Conservation (phyloP, 2,797 vertebrate species). For the Podarcis siculus region DNA sequence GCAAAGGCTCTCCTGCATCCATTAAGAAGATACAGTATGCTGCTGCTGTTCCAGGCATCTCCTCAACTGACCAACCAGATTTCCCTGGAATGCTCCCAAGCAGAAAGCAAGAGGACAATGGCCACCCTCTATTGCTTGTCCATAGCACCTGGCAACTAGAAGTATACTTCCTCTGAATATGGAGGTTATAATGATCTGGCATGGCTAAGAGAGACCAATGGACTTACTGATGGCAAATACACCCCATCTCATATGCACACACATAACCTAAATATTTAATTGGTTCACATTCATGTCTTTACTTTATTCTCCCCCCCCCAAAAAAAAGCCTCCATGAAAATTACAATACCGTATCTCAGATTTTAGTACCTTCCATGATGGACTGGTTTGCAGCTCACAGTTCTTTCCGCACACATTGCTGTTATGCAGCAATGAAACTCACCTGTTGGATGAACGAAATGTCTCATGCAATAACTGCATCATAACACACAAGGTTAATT, state of each 20-base stretch:
- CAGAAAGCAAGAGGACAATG: not conserved
- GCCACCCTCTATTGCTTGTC: not conserved
- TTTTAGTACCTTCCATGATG: conserved; percentile 63
- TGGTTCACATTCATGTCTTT: conserved; percentile 54
- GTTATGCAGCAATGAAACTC: conserved; percentile 49
- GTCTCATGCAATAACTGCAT: conserved; percentile 29
- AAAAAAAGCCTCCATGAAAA: conserved; percentile 60
- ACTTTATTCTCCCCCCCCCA: conserved; percentile 58
- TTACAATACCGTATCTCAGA: conserved; percentile 61
- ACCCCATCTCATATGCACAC: conserved; percentile 9
- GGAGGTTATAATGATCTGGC: not conserved
- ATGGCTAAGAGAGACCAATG: not conserved
- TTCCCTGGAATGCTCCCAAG: not conserved
- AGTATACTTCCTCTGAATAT: not conserved
- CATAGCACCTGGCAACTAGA: not conserved
- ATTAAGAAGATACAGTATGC: not conserved
- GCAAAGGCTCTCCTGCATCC: no score
- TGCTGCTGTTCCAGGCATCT: not conserved
- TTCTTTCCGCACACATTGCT: conserved; percentile 55
- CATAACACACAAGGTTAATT: conserved; percentile 51
- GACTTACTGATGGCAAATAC: no score
- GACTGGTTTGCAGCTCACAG: conserved; percentile 54
- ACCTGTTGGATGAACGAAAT: conserved; percentile 55
- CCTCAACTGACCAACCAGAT: not conserved
- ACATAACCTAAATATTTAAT: conserved; percentile 34